These are phyloP conservation scores for Pituophis catenifer DNA, from an alignment of 2,113 vertebrate species.

Conservation along the genomic window DNA sequence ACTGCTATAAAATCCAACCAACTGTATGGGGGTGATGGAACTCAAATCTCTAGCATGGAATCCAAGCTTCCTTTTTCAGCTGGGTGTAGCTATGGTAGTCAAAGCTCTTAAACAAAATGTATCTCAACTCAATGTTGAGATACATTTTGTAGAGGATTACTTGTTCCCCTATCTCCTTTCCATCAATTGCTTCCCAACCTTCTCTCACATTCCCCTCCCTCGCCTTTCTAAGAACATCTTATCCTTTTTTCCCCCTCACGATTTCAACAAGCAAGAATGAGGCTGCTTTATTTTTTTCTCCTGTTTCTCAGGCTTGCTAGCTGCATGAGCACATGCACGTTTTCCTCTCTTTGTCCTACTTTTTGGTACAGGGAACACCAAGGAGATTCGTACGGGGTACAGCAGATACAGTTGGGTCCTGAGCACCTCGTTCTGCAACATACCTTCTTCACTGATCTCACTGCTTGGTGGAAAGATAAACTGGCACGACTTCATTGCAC, in stretches of 20 bases:
- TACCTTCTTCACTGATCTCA: neutral
- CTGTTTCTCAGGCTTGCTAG: neutral
- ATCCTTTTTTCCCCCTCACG: neutral
- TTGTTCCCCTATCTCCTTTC: neutral
- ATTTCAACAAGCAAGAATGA: fast-evolving
- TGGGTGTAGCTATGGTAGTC: neutral
- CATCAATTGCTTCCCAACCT: neutral
- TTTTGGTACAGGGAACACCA: neutral
- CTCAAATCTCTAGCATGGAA: neutral
- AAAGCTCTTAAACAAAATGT: neutral
- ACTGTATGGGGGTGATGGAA: neutral
- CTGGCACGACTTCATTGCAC: neutral
- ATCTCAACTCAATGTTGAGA: neutral
- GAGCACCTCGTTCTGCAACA: neutral
- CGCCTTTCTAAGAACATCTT: neutral
- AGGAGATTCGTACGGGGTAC: neutral
- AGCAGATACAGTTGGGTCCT: neutral
- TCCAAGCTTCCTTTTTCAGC: neutral
- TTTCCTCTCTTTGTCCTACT: neutral
- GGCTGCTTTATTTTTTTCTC: neutral
- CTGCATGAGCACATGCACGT: neutral
- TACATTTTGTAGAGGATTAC: neutral
- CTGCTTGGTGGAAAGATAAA: neutral
- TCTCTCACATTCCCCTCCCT: neutral
- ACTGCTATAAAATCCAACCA: neutral